Evolutionary conservation across 2,113 vertebrate species (phyloP), one percentile per base, ranked within the genome.

Genomic region (Catagonus wagneri): DNA sequence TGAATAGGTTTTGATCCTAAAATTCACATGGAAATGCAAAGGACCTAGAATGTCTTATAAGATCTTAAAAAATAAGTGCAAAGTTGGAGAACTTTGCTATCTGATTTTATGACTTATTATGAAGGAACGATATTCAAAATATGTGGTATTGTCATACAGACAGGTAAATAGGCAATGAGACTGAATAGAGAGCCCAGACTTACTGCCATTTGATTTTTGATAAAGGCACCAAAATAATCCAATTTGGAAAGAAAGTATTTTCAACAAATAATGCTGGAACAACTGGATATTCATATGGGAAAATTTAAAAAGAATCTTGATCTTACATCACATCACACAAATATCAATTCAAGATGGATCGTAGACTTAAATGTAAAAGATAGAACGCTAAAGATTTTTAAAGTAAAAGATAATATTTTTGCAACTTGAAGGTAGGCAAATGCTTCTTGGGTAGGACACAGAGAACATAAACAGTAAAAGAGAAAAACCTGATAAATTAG

Each of bases 21-120:
- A 83, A 90, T 61, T 61, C 87, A 44, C 27, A 29, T 39, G 15
- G n/a, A 65, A 74, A 17, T 80, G 17, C 68, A 60, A 93, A 93
- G 16, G 60, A 44, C 15, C 25, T 90, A 71, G 14, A 89, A 44
- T 83, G 65, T 80, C 29, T 74, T 65, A 61, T 16, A 76, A n/a
- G 19, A 75, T 93, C 27, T 92, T 95, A 20, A 68, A 91, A 89
- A 95, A 56, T 52, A 72, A 92, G 39, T 74, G 83, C 50, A 84
- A 25, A 74, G 89, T 83, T 78, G 25, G 17, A 68, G 9, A 34
- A 79, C 27, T 92, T 78, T 4, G 9, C 22, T 61, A 29, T 75
- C 15, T 79, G 89, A 54, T 94, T 83, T 96, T 71, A 44, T 96
- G 36, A 90, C 32, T 93, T 94, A 76, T 32, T 74, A 20, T 54